phyloP scores from a whole-genome alignment of 2,113 vertebrate species.

The Vidua macroura region DNA sequence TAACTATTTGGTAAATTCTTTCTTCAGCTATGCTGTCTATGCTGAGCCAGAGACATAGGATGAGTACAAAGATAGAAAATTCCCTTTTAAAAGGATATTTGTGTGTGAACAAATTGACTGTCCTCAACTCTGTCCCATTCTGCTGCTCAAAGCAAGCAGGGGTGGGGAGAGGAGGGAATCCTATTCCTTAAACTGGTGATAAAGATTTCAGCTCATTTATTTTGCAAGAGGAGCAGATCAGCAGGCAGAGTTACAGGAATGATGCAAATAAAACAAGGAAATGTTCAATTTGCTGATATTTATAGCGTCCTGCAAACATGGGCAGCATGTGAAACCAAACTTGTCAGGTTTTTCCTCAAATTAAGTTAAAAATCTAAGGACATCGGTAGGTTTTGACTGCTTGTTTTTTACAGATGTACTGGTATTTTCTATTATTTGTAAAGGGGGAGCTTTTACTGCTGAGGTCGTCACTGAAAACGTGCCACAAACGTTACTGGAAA shows the following conservation, averaged over 20 bases:
- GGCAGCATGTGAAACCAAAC: background rate
- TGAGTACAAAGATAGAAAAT: background rate
- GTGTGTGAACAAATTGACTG: background rate
- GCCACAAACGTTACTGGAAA: accelerated
- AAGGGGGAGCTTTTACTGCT: background rate
- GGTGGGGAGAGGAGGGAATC: background rate
- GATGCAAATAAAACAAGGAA: background rate
- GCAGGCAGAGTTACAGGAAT: background rate
- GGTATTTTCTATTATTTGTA: background rate
- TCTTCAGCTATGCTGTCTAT: background rate
- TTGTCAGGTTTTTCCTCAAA: background rate
- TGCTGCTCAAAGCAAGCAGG: background rate
- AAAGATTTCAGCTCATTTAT: background rate
- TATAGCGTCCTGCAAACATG: background rate
- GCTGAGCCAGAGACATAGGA: background rate
- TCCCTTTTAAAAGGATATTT: background rate
- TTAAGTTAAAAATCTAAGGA: background rate
- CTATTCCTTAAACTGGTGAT: background rate
- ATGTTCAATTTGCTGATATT: background rate
- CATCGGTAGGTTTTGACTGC: background rate
- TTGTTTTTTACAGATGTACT: background rate
- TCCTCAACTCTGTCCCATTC: background rate
- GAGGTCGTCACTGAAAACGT: background rate
- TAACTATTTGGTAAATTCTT: background rate
- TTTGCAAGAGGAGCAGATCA: background rate